Evolutionary conservation across 2,888 invertebrate species (phyloP).

Genomic region (Epiblema foenella): DNA sequence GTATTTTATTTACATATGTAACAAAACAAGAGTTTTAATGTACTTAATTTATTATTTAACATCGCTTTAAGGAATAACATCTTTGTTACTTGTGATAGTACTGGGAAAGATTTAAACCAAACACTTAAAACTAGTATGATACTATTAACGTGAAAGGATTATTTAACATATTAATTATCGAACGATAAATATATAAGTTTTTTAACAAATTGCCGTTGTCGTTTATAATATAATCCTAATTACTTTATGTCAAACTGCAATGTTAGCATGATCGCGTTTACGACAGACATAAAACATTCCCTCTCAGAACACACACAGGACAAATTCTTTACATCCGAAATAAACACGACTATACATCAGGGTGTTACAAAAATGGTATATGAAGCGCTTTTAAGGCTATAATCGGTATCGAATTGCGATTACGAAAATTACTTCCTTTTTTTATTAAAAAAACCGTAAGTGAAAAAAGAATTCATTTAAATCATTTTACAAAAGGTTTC

Average conservation of each 20-base stretch:
- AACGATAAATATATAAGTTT: conserved; percentile 42
- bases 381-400: too few relatives aligned
- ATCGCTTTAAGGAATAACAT: conserved; percentile 51
- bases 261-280: neutral
- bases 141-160: conserved; percentile 2
- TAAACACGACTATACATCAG: too few relatives aligned
- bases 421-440: too few relatives aligned
- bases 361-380: too few relatives aligned
- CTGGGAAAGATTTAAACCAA: conserved; percentile 39
- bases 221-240: conserved; percentile 7
- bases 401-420: too few relatives aligned
- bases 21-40: conserved; percentile 57
- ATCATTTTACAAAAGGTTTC: too few relatives aligned
- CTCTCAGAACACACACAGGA: neutral
- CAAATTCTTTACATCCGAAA: neutral
- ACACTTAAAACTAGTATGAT: conserved; percentile 12
- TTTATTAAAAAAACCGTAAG: too few relatives aligned
- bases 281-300: neutral
- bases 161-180: conserved; percentile 10
- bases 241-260: neutral
- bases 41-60: conserved; percentile 51
- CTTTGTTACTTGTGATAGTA: conserved; percentile 60
- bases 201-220: conserved; percentile 37
- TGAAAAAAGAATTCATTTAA: too few relatives aligned
- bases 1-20: conserved; percentile 56